These are phyloP conservation scores for Paracyclopina nana DNA, from an alignment of 1,140 invertebrate genomes.

Conservation along the genomic window DNA sequence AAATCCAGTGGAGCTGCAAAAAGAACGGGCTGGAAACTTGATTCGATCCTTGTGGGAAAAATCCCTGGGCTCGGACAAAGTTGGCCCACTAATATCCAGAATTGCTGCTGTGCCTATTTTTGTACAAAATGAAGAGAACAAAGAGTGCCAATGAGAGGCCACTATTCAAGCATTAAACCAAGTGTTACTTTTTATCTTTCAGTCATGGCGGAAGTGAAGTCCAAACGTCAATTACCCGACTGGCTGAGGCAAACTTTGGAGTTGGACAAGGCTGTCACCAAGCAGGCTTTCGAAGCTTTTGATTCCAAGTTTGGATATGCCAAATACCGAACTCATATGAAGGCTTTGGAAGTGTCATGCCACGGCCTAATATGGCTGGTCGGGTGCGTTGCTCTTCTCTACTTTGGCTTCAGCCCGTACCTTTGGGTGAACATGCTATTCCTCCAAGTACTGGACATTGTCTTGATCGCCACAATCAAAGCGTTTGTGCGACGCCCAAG, in stretches of 20 bases:
- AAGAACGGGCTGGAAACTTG: too few species aligned
- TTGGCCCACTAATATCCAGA: too few species aligned
- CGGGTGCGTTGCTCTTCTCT: not conserved
- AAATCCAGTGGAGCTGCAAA: too few species aligned
- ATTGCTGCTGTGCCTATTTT: too few species aligned
- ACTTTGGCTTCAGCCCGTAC: not conserved
- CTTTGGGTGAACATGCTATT: not conserved
- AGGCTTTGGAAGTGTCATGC: not conserved
- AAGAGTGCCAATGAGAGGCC: too few species aligned
- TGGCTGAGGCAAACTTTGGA: not conserved
- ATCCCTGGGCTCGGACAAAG: too few species aligned
- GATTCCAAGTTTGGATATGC: not conserved
- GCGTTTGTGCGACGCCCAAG: slow-evolving; percentile 49
- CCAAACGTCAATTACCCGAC: not conserved
- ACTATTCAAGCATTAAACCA: too few species aligned
- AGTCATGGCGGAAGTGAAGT: too few species aligned
- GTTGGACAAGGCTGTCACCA: not conserved
- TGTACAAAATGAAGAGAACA: too few species aligned
- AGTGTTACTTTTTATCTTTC: too few species aligned
- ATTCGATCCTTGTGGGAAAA: too few species aligned
- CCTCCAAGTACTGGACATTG: slow-evolving; percentile 47
- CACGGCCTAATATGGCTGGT: not conserved
- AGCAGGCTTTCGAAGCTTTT: not conserved
- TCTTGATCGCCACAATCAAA: slow-evolving; percentile 61
- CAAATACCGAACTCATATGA: not conserved